phyloP scores from a whole-genome alignment of 2,113 vertebrate genomes.

The Ophthalmolycus amberensis region DNA sequence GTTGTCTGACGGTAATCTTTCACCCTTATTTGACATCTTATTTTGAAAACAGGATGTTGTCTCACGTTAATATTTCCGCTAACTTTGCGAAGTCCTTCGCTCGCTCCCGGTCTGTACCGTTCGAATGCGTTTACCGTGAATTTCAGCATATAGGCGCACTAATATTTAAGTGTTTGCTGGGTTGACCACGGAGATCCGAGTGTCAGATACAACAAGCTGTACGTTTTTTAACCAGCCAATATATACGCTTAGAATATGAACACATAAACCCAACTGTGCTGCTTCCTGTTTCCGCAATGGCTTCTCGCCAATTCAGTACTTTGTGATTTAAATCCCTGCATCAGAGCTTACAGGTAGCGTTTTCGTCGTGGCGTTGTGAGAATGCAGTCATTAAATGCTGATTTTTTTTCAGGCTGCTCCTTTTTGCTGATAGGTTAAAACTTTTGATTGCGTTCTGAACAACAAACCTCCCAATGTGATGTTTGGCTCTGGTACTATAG shows the following conservation, averaged over 20 bases:
- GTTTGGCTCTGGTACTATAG: rapidly evolving
- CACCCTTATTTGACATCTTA: too few species aligned
- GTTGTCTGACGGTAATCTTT: too few species aligned
- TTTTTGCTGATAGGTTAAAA: rapidly evolving
- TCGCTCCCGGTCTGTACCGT: too few species aligned
- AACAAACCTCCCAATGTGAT: too few species aligned
- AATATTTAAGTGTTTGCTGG: too few species aligned
- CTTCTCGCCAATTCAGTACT: too few species aligned
- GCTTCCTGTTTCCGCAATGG: not conserved
- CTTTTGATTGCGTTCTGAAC: rapidly evolving
- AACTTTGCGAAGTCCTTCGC: too few species aligned
- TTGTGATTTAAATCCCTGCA: not conserved
- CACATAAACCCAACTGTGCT: not conserved
- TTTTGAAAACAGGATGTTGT: too few species aligned
- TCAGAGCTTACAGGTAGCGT: not conserved
- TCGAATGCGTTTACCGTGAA: too few species aligned
- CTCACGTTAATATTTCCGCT: too few species aligned
- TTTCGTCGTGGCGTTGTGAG: not conserved
- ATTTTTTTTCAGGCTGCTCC: not conserved
- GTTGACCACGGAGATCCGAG: too few species aligned
- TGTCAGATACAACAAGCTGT: not conserved
- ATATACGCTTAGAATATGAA: not conserved
- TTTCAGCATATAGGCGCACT: too few species aligned
- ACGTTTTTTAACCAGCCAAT: not conserved
- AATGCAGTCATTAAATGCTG: not conserved